These are phyloP conservation scores for Tachina lurida DNA, from an alignment of 2,888 invertebrate genomes.

Conservation along the genomic window DNA sequence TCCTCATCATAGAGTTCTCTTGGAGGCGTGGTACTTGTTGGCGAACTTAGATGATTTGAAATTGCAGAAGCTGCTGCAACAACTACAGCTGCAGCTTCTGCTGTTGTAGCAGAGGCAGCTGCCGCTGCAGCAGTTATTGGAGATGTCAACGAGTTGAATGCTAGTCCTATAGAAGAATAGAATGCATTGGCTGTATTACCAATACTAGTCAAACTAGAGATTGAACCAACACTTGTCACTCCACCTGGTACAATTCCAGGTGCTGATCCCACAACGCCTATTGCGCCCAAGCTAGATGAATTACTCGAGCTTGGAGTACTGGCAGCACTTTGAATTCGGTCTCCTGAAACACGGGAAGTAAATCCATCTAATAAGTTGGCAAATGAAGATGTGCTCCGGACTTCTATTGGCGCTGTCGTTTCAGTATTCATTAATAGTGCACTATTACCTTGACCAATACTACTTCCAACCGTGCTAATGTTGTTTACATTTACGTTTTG, in stretches of 20 bases:
- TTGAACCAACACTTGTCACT: constrained; percentile 72
- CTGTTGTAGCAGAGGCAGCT: constrained; percentile 79
- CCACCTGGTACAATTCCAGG: constrained; percentile 77
- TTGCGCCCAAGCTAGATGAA: constrained; percentile 61
- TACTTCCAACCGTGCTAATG: constrained; percentile 32
- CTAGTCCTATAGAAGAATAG: constrained; percentile 80
- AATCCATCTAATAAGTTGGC: constrained; percentile 80
- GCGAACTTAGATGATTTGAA: constrained; percentile 80
- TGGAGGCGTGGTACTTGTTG: constrained; percentile 80
- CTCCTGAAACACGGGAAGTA: constrained; percentile 79
- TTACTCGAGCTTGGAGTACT: constrained; percentile 79
- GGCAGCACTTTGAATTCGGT: constrained; percentile 78
- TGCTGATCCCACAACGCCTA: constrained; percentile 71
- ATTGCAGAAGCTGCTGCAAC: constrained; percentile 80
- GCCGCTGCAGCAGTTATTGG: constrained; percentile 80
- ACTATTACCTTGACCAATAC: constrained; percentile 37
- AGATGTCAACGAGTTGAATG: constrained; percentile 79
- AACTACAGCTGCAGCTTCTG: constrained; percentile 77
- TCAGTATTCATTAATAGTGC: constrained; percentile 41
- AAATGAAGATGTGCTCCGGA: constrained; percentile 76
- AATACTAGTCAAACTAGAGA: constrained; percentile 79
- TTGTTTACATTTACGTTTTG: constrained; percentile 51
- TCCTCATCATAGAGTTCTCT: constrained; percentile 74
- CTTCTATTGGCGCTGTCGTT: constrained; percentile 73
- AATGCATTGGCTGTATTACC: constrained; percentile 80